Evolutionary conservation across 2,888 invertebrate species (phyloP), one percentile per base, ranked within the genome.

Genomic region (Yponomeuta evonymella): DNA sequence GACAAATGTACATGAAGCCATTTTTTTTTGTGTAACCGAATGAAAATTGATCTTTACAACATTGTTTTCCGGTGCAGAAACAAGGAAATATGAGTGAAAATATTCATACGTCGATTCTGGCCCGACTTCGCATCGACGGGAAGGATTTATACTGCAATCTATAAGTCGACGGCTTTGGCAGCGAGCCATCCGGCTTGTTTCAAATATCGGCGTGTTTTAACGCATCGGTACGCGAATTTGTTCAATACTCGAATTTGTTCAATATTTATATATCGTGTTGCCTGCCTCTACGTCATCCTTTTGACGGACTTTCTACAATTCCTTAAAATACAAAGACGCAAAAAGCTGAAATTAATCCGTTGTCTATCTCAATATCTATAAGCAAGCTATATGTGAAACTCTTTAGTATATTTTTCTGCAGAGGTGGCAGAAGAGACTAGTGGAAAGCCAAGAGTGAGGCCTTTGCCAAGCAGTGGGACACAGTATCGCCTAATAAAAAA

Each of bases 121-220:
- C 63, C 29, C 63, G 63, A 29, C 63, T 29, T 63, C 15, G 63
- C 51, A 51, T 51, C 64, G 64, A 30, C 33, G 67, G 30, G 43
- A 67, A 67, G 67, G 67, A 67, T 67, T 67, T 67, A 67, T 43
- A 36, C 67, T 43, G 36, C n/a, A 67, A 67, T 67, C 67, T 36
- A 69, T 73, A 74, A 76, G 76, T 74, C 83, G 80, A 78, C 82
- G 83, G 78, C 86, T 78, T 86, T 90, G 89, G 89, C 89, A 89
- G 78, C 74, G 79, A 82, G 89, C 90, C 90, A 90, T 80, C 78
- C 73, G 74, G 76, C 78, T 79, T 83, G 84, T 87, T 83, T 87
- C 12, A 33, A 36, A 43, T 90, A 88, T 90, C 86, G 88, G 83
- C 80, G 81, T 90, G 85, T 89, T 90, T 86, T 90, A 89, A 90